Base-by-base conservation (phyloP, 2,797 vertebrate species). In the Peromyscus aztecus region DNA sequence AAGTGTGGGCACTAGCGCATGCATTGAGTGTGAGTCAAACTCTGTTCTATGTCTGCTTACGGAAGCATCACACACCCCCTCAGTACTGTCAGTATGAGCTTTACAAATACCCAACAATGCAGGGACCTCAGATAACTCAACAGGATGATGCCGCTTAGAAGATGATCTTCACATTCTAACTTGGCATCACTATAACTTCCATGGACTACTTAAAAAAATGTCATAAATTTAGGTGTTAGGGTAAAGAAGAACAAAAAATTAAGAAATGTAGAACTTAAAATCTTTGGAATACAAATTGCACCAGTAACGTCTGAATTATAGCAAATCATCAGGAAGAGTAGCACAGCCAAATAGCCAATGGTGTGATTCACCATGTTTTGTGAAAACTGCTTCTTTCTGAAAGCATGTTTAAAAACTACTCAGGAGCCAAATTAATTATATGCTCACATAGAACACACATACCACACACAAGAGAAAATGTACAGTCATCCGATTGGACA, bases 11-110 rank as follows among this genome's bases (percentile, higher is more conserved):
- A 98, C 97, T 96, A 99, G 98, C 98, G 98, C 98, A 98, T 98
- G 98, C 98, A 98, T 98, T 98, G 98, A 98, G 97, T 98, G 98
- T 98, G 97, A 98, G 95, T 98, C 98, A 97, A 98, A 98, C 97
- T 97, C 97, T 17, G 57, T 96, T 90, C 31, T 96, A 97, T 89
- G 94, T 94, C 95, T 98, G 98, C 91, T 94, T 37, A 97, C 94
- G 87, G 98, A 98, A 98, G 97, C 97, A 96, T 94, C 95, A 73
- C 87, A 97, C 94, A 95, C 92, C 97, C 96, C 97, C 98, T 98
- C 97, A 98, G 98, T 96, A 98, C 98, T 80, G 77, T 90, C 98
- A 90, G 97, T 94, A 97, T 57, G 94, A 92, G 86, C 90, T 97
- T 77, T 19, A 89, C 27, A 96, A 97, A 97, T 95, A 94, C 89